These are phyloP conservation scores for Calephelis virginiensis DNA, from an alignment of 1,140 invertebrate species.

Conservation along the genomic window DNA sequence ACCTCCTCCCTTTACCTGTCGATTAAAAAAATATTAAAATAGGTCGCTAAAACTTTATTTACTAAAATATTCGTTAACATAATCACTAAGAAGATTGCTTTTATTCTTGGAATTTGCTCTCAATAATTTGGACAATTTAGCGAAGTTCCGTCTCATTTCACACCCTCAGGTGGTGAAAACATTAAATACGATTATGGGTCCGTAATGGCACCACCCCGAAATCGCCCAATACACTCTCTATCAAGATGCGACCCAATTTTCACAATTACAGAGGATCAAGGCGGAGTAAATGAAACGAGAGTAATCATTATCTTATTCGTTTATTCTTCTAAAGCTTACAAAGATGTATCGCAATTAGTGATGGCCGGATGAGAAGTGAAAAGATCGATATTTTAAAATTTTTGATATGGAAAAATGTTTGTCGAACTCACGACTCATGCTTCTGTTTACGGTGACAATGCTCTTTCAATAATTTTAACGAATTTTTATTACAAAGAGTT, in stretches of 20 bases:
- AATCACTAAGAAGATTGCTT: not conserved
- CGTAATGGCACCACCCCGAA: slow-evolving; percentile 54
- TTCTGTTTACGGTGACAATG: too few relatives aligned
- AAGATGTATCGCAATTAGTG: not conserved
- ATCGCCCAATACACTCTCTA: slow-evolving; percentile 58
- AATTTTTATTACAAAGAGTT: too few relatives aligned
- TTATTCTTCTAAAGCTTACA: slow-evolving; percentile 44
- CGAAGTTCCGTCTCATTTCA: slow-evolving; percentile 43
- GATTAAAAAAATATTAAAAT: too few relatives aligned
- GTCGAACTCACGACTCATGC: too few relatives aligned
- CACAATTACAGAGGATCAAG: slow-evolving; percentile 72
- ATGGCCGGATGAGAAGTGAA: too few relatives aligned
- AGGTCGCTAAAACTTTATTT: too few relatives aligned
- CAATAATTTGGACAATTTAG: slow-evolving; percentile 5
- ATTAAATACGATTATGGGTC: slow-evolving; percentile 66
- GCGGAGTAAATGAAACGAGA: slow-evolving; percentile 74
- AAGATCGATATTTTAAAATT: too few relatives aligned
- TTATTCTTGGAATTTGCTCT: not conserved
- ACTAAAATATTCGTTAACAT: not conserved
- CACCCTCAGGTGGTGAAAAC: slow-evolving; percentile 66
- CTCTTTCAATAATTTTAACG: too few relatives aligned
- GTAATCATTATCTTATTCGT: slow-evolving; percentile 74
- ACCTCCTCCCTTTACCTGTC: too few relatives aligned
- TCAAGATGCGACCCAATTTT: slow-evolving; percentile 68
- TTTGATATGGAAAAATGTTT: too few relatives aligned